Conservation (phyloP, 2,113 vertebrate species). For the Brienomyrus brachyistius region DNA sequence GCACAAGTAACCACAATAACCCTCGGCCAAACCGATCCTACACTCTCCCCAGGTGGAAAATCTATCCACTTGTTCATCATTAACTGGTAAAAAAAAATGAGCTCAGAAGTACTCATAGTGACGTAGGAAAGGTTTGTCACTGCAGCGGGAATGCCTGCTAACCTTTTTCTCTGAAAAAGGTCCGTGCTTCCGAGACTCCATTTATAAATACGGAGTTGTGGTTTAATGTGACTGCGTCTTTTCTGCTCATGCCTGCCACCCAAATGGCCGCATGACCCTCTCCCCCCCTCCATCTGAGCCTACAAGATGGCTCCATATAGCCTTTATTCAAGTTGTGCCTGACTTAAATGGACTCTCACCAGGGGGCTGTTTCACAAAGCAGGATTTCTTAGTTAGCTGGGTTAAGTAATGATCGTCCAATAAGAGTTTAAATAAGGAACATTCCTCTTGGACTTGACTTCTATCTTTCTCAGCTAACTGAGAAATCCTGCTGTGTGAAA, state of each 20-base stretch:
- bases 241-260: background rate
- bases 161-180: background rate
- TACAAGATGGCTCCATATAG: background rate
- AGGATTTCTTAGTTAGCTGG: background rate
- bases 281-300: background rate
- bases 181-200: background rate
- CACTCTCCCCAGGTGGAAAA: background rate
- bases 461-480: background rate
- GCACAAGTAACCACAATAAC: background rate
- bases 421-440: background rate
- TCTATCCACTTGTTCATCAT: background rate
- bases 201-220: background rate
- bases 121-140: background rate
- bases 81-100: background rate
- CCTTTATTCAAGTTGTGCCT: background rate
- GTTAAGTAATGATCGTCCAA: background rate
- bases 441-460: background rate
- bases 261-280: background rate
- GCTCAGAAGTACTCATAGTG: background rate
- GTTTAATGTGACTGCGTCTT: background rate
- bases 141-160: background rate
- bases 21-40: background rate
- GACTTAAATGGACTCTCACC: background rate
- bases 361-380: background rate
- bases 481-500: background rate